Conservation (phyloP, 1,140 invertebrate genomes). For the Drosophila punjabiensis region DNA sequence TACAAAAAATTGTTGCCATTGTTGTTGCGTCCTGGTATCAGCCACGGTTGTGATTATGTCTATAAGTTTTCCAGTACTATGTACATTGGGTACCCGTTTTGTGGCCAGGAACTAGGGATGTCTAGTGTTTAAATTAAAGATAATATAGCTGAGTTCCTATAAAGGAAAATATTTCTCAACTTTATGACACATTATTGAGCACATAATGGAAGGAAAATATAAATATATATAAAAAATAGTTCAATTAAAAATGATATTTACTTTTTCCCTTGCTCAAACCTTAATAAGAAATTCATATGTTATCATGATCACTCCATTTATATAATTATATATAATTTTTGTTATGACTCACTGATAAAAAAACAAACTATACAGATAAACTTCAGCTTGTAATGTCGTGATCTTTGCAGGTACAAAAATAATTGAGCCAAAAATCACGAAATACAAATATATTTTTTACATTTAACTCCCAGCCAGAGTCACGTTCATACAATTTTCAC, state of each 20-base stretch:
- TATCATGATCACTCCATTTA: not conserved
- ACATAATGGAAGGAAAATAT: not conserved
- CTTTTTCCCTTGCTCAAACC: too few relatives aligned
- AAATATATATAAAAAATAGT: too few relatives aligned
- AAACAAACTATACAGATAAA: not conserved
- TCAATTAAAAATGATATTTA: too few relatives aligned
- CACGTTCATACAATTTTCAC: slow-evolving; percentile 18
- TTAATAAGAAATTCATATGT: too few relatives aligned
- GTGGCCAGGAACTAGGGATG: not conserved
- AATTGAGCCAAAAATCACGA: slow-evolving; percentile 8
- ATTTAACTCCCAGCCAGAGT: not conserved
- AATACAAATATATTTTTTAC: not conserved
- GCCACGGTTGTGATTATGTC: slow-evolving; percentile 59
- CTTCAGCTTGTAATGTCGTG: not conserved
- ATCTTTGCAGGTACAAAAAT: not conserved
- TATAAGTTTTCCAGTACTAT: slow-evolving; percentile 42
- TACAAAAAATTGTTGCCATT: slow-evolving; percentile 33
- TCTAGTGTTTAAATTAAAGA: too few relatives aligned
- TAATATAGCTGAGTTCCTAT: not conserved
- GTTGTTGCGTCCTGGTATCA: slow-evolving; percentile 20
- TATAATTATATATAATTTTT: not conserved
- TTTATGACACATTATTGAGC: too few relatives aligned
- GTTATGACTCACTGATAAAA: not conserved
- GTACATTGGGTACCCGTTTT: slow-evolving; percentile 7
- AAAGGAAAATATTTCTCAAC: not conserved